A percentile compares a stretch with the other conserved stretches of the same genome.
Conservation (phyloP, 1,140 invertebrate species). For the Drosophila sp. region DNA sequence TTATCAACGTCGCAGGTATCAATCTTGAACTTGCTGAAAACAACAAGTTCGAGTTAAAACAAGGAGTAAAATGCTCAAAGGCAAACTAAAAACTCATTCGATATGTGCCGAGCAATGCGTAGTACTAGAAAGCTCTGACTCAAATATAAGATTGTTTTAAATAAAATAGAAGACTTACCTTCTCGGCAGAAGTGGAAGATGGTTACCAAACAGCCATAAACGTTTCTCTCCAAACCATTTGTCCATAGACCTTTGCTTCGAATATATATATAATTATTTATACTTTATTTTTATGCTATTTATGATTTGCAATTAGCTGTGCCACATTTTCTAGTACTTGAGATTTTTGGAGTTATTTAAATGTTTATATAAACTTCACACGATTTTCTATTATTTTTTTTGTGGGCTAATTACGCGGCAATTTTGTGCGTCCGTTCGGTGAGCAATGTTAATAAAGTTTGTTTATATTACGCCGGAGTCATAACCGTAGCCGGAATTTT, state of each 20-base stretch:
- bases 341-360: not conserved
- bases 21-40: conserved; percentile 55
- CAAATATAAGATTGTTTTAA: not conserved
- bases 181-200: conserved; percentile 91
- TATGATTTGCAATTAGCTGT: conserved; percentile 11
- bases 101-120: conserved; percentile 43
- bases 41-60: conserved; percentile 49
- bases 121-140: conserved; percentile 4
- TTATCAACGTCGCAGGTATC: conserved; percentile 38
- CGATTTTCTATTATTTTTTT: conserved; percentile 18
- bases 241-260: conserved; percentile 87
- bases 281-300: not conserved
- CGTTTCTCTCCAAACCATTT: conserved; percentile 94
- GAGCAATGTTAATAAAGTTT: conserved; percentile 74
- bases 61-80: conserved; percentile 8
- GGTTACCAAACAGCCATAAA: conserved; percentile 94
- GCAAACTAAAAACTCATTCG: not conserved
- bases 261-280: not conserved
- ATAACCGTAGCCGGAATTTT: conserved; percentile 69
- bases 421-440: conserved; percentile 56
- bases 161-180: conserved; percentile 86
- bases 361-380: conserved; percentile 32
- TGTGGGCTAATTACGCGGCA: conserved; percentile 53
- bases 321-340: conserved; percentile 31
- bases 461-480: conserved; percentile 65